These are phyloP conservation scores for Xanthorhoe designata DNA, from an alignment of 2,888 invertebrate species.

Conservation along the genomic window DNA sequence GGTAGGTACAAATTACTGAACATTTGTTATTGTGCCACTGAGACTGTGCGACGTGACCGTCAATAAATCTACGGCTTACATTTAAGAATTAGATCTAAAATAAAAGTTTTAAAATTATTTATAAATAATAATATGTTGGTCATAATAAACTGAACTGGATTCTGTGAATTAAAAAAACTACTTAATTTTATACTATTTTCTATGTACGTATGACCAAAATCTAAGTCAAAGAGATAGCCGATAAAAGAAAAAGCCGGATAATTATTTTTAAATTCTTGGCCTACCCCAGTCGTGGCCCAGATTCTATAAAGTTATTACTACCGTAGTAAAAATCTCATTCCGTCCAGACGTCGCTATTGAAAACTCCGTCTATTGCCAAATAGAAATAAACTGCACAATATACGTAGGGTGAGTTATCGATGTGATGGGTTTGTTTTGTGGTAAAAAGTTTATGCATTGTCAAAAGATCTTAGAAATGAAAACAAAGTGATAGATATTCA, in stretches of 20 bases:
- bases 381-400: constrained; percentile 58
- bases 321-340: constrained; percentile 66
- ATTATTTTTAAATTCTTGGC: neutral
- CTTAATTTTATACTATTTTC: too few relatives aligned
- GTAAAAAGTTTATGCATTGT: neutral
- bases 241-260: constrained; percentile 3
- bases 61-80: too few relatives aligned
- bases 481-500: neutral
- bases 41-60: too few relatives aligned
- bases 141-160: too few relatives aligned
- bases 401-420: constrained; percentile 40
- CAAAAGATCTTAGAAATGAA: neutral
- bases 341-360: constrained; percentile 60
- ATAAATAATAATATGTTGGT: too few relatives aligned
- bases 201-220: neutral
- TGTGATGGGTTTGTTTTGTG: constrained; percentile 20
- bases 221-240: neutral
- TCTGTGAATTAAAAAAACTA: too few relatives aligned
- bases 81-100: too few relatives aligned
- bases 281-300: constrained; percentile 45
- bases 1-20: constrained; percentile 1
- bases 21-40: neutral
- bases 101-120: too few relatives aligned
- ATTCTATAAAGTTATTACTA: constrained; percentile 63
- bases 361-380: constrained; percentile 63